These are phyloP conservation scores for Drosophila multiciliata DNA, from an alignment of 2,888 invertebrate genomes.

Conservation along the genomic window DNA sequence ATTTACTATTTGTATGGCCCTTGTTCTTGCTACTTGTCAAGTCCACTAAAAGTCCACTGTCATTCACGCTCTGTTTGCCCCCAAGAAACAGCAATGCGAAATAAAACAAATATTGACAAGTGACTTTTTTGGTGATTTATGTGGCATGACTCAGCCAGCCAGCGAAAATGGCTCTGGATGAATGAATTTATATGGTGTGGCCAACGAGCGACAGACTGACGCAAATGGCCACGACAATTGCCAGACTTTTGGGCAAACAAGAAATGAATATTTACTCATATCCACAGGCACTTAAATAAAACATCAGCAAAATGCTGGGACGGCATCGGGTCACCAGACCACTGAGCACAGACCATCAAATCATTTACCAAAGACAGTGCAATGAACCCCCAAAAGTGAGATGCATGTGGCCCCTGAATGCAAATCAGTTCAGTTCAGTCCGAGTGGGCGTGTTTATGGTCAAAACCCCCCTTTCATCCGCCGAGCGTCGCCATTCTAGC, in stretches of 20 bases:
- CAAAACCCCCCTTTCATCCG: constrained; percentile 1
- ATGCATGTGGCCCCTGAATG: constrained; percentile 52
- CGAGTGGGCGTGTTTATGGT: constrained; percentile 54
- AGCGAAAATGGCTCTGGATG: constrained; percentile 33
- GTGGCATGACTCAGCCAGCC: constrained; percentile 65
- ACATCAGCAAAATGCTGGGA: constrained; percentile 37
- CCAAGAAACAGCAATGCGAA: constrained; percentile 44
- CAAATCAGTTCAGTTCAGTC: constrained; percentile 63
- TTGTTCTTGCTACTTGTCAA: not conserved
- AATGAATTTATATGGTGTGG: constrained; percentile 44
- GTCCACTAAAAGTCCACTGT: constrained; percentile 17
- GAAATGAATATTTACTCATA: constrained; percentile 64
- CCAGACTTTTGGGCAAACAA: constrained; percentile 69
- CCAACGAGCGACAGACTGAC: constrained; percentile 20
- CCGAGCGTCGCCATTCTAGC: not conserved
- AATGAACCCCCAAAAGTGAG: constrained; percentile 54
- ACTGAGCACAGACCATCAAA: constrained; percentile 1
- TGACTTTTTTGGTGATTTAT: constrained; percentile 70
- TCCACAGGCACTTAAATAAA: constrained; percentile 68
- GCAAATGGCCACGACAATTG: constrained; percentile 54
- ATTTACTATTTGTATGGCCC: not conserved
- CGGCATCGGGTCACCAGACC: constrained; percentile 30
- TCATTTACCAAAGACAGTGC: constrained; percentile 30
- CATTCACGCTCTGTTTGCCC: constrained; percentile 49
- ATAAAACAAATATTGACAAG: constrained; percentile 76